Percentiles rank a stretch among this genome's conserved stretches.
Conservation (phyloP, 2,797 vertebrate genomes). For the Taenioides sp. region DNA sequence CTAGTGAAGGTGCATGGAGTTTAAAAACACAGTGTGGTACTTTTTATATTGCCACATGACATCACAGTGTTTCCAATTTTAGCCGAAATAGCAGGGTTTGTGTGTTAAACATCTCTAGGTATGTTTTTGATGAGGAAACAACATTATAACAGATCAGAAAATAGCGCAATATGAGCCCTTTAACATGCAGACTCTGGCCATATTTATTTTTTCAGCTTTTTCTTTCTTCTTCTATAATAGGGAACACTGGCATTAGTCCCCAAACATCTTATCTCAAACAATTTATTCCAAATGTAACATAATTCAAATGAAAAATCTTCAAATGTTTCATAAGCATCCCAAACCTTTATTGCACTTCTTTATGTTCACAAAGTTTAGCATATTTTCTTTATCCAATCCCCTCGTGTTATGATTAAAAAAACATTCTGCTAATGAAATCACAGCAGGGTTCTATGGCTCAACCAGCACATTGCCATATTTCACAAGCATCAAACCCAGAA, state of each 20-base stretch:
- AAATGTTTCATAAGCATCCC: not conserved
- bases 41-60: no score
- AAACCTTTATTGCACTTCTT: not conserved
- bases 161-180: no score
- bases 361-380: not conserved
- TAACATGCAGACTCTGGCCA: no score
- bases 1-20: no score
- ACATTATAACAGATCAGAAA: no score
- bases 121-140: no score
- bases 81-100: no score
- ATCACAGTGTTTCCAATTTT: no score
- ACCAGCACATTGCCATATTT: not conserved
- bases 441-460: slow-evolving; percentile 2
- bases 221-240: not conserved
- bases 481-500: slow-evolving; percentile 2
- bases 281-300: not conserved
- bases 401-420: not conserved
- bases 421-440: slow-evolving; percentile 1
- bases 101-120: no score
- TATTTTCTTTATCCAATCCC: not conserved
- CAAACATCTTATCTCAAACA: not conserved
- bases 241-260: not conserved
- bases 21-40: no score
- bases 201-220: not conserved
- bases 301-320: not conserved